phyloP scores from a whole-genome alignment of 1,140 invertebrate species.

The Bombus difficillimus region DNA sequence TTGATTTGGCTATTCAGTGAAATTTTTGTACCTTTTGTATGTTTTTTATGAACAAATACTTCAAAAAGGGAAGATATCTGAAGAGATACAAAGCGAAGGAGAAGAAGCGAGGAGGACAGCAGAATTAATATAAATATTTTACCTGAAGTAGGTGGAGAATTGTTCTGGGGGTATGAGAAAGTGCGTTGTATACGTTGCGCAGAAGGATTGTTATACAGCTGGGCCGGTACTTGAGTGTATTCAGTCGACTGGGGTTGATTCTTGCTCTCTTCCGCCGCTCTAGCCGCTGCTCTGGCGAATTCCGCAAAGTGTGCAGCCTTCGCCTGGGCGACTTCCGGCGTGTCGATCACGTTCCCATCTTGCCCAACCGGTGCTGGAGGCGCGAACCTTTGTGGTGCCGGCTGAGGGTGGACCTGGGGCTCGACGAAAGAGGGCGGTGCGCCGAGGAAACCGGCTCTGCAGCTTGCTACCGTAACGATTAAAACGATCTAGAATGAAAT shows the following conservation, averaged over 20 bases:
- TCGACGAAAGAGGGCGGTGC: conserved; percentile 71
- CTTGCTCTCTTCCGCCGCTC: conserved; percentile 72
- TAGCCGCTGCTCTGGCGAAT: conserved; percentile 79
- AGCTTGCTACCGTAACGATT: conserved; percentile 60
- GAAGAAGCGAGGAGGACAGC: too few species aligned
- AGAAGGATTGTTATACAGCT: conserved; percentile 29
- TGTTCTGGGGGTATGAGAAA: too few species aligned
- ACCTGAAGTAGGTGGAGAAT: conserved; percentile 44
- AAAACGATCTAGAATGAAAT: conserved; percentile 70
- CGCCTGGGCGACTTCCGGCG: conserved; percentile 82
- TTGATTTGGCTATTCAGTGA: too few species aligned
- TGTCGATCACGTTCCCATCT: conserved; percentile 82
- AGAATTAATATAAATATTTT: too few species aligned
- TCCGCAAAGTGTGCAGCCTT: conserved; percentile 82
- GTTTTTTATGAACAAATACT: too few species aligned
- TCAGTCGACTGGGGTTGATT: conserved; percentile 25
- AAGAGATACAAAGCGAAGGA: too few species aligned
- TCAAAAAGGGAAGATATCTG: too few species aligned
- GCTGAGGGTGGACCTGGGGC: conserved; percentile 50
- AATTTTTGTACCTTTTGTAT: too few species aligned
- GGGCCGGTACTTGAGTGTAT: neutral
- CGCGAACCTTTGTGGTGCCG: conserved; percentile 68
- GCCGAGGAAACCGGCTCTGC: conserved; percentile 72
- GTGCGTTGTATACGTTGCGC: conserved; percentile 43
- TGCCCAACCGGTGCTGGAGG: conserved; percentile 84